Evolutionary conservation across 2,113 vertebrate genomes (phyloP).

Genomic region (Tychaedon coryphoeus): DNA sequence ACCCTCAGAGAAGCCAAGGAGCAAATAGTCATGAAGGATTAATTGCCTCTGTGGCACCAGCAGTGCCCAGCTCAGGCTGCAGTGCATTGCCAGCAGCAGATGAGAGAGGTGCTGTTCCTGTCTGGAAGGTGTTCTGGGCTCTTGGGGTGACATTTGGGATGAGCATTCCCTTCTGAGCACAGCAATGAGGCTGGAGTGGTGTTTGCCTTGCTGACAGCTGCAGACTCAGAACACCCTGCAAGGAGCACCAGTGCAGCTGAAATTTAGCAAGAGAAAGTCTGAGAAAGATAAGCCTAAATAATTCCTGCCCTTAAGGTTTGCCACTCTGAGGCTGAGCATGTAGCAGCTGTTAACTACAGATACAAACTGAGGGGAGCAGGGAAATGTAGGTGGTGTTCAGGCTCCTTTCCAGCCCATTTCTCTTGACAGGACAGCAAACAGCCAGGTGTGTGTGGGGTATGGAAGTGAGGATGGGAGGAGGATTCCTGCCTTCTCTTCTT

Average conservation of each 20-base stretch:
- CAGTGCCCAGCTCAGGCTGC: background rate
- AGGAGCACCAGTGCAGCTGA: background rate
- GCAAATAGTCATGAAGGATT: background rate
- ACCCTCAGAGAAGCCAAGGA: background rate
- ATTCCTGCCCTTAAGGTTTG: background rate
- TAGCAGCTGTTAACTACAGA: background rate
- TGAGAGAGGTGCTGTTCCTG: background rate
- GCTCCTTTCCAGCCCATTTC: background rate
- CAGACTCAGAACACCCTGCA: background rate
- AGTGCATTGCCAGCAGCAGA: background rate
- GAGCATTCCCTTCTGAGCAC: background rate
- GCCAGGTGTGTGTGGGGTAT: background rate
- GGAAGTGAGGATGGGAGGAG: background rate
- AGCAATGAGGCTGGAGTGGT: background rate
- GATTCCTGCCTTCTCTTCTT: background rate
- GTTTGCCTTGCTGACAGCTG: background rate
- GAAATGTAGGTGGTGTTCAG: background rate
- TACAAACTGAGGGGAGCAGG: background rate
- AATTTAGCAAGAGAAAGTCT: background rate
- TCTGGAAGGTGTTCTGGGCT: background rate
- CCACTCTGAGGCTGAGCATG: background rate
- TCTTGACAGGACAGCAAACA: background rate
- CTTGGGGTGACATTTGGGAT: background rate
- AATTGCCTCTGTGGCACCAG: background rate
- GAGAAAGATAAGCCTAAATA: too few species aligned